Conservation (phyloP, 2,797 vertebrate genomes). For the Siniperca scherzeri region DNA sequence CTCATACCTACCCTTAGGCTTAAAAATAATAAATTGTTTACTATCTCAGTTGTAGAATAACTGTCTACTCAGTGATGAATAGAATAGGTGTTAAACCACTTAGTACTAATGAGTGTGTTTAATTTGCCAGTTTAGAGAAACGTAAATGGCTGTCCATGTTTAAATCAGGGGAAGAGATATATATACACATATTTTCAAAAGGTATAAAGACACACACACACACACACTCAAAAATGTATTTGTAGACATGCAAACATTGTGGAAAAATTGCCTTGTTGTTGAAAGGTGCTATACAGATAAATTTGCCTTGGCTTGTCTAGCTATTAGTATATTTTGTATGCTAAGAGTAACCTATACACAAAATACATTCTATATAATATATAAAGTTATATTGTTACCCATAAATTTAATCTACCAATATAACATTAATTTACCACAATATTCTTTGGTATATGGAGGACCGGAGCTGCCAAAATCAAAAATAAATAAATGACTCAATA, state of each 20-base stretch:
- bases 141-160: not conserved
- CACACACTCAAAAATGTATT: not conserved
- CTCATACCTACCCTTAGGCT: no score
- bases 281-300: not conserved
- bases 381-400: not conserved
- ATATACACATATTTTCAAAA: not conserved
- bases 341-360: not conserved
- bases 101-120: not conserved
- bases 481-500: no score
- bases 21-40: not conserved
- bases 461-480: no score
- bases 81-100: not conserved
- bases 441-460: no score
- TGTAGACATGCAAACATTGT: no score
- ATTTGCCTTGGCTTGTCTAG: no score
- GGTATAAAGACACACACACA: not conserved
- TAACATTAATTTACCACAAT: no score
- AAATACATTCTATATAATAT: not conserved
- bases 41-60: not conserved
- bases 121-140: not conserved
- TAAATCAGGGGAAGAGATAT: not conserved
- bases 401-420: not conserved
- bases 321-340: not conserved
- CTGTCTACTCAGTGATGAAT: not conserved
- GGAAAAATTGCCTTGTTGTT: not conserved